Percentiles rank a stretch among this genome's conserved stretches.
These are phyloP conservation scores for Andrena minutula DNA, from an alignment of 2,888 invertebrate genomes.

Conservation along the genomic window DNA sequence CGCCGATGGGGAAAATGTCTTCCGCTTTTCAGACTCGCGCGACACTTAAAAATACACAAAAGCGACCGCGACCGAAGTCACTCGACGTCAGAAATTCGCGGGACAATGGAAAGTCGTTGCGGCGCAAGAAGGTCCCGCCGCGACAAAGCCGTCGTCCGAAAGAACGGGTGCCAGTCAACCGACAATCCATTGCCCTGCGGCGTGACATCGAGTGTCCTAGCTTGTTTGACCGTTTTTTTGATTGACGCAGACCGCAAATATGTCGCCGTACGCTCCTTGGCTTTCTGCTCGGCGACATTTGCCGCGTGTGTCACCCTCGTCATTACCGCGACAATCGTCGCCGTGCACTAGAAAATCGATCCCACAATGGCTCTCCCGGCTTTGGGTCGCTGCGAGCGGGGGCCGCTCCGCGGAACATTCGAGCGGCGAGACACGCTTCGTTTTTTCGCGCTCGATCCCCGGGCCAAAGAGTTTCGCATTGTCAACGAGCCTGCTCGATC, in stretches of 20 bases:
- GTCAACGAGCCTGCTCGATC: slow-evolving; percentile 22
- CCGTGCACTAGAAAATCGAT: slow-evolving; percentile 63
- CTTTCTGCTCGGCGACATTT: slow-evolving; percentile 53
- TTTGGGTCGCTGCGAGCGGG: slow-evolving; percentile 37
- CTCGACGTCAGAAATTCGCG: slow-evolving; percentile 61
- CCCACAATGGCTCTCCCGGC: slow-evolving; percentile 48
- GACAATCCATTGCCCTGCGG: slow-evolving; percentile 73
- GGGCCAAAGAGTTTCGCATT: slow-evolving; percentile 29
- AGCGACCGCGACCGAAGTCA: slow-evolving; percentile 49
- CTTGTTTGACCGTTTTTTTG: slow-evolving; percentile 75
- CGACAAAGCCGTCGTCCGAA: slow-evolving; percentile 67
- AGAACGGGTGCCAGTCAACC: slow-evolving; percentile 77
- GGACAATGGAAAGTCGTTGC: slow-evolving; percentile 66
- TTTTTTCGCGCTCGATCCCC: slow-evolving; percentile 11
- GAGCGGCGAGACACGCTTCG: slow-evolving; percentile 33
- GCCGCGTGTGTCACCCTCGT: slow-evolving; percentile 67
- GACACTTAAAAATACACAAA: slow-evolving; percentile 33
- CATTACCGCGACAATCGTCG: slow-evolving; percentile 62
- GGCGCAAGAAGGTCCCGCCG: slow-evolving; percentile 53
- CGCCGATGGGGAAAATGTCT: neutral
- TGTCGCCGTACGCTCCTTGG: slow-evolving; percentile 41
- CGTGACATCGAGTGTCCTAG: slow-evolving; percentile 80
- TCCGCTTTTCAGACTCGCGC: slow-evolving; percentile 20
- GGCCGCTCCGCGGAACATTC: slow-evolving; percentile 34
- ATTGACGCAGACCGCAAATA: slow-evolving; percentile 72